Base-by-base conservation (phyloP, 2,797 vertebrate genomes). In the Menidia menidia region DNA sequence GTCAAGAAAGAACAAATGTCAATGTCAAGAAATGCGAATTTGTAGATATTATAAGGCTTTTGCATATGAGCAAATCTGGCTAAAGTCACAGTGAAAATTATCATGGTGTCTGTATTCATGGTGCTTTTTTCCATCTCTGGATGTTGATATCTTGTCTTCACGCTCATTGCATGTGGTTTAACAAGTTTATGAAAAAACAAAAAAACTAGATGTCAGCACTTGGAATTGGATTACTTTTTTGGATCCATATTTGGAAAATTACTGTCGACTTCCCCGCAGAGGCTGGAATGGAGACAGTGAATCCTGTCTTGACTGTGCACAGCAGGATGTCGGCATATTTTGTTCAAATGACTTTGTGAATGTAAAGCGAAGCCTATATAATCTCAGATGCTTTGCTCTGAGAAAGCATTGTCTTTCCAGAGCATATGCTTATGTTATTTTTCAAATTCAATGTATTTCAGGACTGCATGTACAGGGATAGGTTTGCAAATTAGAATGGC, bases 281-380 rank as follows among this genome's bases (percentile, higher is more conserved):
- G 57, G 54, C 13, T 53, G 33, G 15, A 73, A 39, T 39, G 35
- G 35, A 39, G 35, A 39, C 6, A 54, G 3, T 39, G n/a, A 64
- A 25, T 44, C 39, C 70, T 63, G 39, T 65, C n/a, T 7, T n/a
- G 30, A n/a, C 33, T 68, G 14, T 56, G 31, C 10, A 10, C 35
- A 39, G 35, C 35, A 39, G 35, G 32, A 60, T 75, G 51, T 5
- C 44, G 70, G 30, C 19, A 43, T 78, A 70, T 78, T 71, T 69
- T 74, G 47, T 58, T 73, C 7, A 32, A 52, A 30, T 41, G 12
- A 53, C 18, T 63, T 30, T 58, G 32, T 48, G 72, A 61, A 72
- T 75, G 33, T 61, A 25, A 69, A 65, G 18, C 71, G 55, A 62
- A 42, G 48, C 54, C 30, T 83, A 68, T 61, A 50, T 75, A 71